phyloP scores from a whole-genome alignment of 2,888 invertebrate genomes.

The Galeopsomyia nigrocyanea region DNA sequence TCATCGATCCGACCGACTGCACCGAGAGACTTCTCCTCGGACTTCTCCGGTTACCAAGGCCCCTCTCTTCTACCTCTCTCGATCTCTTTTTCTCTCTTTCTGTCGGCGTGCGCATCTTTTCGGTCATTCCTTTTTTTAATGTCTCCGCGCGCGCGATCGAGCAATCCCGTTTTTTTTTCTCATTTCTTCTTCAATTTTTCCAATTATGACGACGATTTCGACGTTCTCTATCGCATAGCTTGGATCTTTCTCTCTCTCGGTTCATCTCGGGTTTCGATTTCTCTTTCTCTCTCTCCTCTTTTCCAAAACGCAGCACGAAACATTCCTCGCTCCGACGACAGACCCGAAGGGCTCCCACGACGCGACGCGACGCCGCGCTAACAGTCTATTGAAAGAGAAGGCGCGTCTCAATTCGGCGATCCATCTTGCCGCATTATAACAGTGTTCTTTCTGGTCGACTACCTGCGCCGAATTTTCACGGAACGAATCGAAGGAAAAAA shows the following conservation, averaged over 20 bases:
- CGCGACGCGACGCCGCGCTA: conserved; percentile 47
- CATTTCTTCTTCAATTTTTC: too few species aligned
- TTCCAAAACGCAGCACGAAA: conserved; percentile 33
- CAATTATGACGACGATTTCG: too few species aligned
- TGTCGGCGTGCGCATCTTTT: conserved; percentile 10
- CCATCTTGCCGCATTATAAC: conserved; percentile 51
- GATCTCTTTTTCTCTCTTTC: background rate
- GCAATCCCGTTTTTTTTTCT: background rate
- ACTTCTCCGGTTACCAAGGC: too few species aligned
- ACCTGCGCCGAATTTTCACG: conserved; percentile 64
- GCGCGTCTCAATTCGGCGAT: conserved; percentile 53
- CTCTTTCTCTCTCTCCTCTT: background rate
- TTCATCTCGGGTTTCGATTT: conserved; percentile 5
- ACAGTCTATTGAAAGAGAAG: conserved; percentile 43
- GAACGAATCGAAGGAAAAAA: conserved; percentile 48
- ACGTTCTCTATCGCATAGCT: too few species aligned
- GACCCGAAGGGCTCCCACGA: conserved; percentile 48
- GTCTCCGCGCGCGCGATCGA: background rate
- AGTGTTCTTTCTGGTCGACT: conserved; percentile 52
- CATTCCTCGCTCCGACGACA: conserved; percentile 47
- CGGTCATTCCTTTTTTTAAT: conserved; percentile 22
- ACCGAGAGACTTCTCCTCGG: too few species aligned
- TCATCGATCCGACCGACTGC: conserved; percentile 36
- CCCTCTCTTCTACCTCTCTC: background rate
- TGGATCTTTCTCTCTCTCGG: too few species aligned